A percentile compares a stretch with the other conserved stretches of the same genome.
Conservation (phyloP, 1,140 invertebrate genomes). For the Papilio machaon region DNA sequence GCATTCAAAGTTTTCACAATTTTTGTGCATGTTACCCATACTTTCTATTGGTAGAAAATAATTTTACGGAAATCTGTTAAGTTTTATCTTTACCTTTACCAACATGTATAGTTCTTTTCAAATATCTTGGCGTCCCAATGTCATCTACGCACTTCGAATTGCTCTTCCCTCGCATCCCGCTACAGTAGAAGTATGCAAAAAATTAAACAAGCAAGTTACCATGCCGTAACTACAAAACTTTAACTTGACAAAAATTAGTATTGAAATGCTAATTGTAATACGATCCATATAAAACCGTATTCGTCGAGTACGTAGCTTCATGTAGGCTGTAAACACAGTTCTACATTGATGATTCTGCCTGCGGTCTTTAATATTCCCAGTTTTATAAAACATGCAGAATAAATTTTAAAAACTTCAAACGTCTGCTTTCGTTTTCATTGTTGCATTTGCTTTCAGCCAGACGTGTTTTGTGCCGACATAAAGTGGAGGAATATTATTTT, state of each 20-base stretch:
- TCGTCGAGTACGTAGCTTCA: neutral
- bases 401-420: slow-evolving; percentile 16
- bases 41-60: neutral
- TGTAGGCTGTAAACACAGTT: slow-evolving; percentile 1
- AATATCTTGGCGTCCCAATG: too few species aligned
- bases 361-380: slow-evolving; percentile 18
- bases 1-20: neutral
- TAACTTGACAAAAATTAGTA: neutral
- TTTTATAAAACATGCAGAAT: slow-evolving; percentile 25
- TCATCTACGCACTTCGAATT: too few species aligned
- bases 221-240: too few species aligned
- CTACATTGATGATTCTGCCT: slow-evolving; percentile 12
- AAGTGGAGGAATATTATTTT: neutral
- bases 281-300: neutral
- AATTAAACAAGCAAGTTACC: too few species aligned
- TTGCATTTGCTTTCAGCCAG: slow-evolving; percentile 12
- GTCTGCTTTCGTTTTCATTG: slow-evolving; percentile 26
- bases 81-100: neutral
- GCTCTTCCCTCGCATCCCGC: too few species aligned
- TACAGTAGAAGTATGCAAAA: too few species aligned
- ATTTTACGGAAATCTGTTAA: neutral
- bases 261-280: neutral
- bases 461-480: neutral
- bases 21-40: neutral
- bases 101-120: too few species aligned